These are phyloP conservation scores for Dipodomys stephensi DNA, from an alignment of 2,113 vertebrate species.

Conservation along the genomic window DNA sequence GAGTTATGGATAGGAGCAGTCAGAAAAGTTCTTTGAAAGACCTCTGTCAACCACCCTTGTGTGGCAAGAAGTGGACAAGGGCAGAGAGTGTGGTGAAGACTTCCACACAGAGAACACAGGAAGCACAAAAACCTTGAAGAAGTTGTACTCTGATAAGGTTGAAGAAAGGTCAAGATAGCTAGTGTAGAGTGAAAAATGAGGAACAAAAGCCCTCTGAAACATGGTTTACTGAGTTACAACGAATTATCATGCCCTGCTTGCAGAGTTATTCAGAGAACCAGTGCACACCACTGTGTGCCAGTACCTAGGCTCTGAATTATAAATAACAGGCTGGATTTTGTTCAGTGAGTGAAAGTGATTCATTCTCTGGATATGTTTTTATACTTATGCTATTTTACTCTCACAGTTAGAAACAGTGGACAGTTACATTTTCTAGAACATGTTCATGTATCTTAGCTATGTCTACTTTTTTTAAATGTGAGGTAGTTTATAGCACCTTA, in stretches of 20 bases:
- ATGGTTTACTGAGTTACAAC: not conserved
- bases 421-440: not conserved
- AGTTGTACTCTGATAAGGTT: not conserved
- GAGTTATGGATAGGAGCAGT: not conserved
- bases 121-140: not conserved
- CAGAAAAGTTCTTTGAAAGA: not conserved
- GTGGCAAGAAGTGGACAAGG: not conserved
- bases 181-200: not conserved
- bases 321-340: not conserved
- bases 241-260: not conserved
- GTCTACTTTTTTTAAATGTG: slow-evolving; percentile 1
- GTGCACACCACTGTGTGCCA: not conserved
- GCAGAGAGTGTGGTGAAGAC: not conserved
- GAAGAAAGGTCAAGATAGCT: not conserved
- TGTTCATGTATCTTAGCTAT: not conserved
- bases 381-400: not conserved
- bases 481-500: not conserved
- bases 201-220: not conserved
- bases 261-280: not conserved
- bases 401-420: not conserved
- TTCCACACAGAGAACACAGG: not conserved
- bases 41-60: not conserved
- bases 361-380: not conserved
- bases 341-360: not conserved
- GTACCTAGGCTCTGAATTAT: not conserved